phyloP scores from a whole-genome alignment of 2,888 invertebrate species.

The Bedellia somnulentella region DNA sequence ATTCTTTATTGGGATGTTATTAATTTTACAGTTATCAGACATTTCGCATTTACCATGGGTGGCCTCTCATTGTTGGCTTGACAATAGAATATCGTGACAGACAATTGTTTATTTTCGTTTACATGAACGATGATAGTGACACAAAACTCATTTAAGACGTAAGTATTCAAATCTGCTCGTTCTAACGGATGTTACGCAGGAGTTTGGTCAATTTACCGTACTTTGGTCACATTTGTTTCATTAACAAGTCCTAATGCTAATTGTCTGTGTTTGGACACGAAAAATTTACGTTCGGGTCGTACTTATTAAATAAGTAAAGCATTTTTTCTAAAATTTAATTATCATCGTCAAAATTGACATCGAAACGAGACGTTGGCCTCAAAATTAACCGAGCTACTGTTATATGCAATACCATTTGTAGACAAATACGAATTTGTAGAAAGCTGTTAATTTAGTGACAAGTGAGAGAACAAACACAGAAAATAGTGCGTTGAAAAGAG shows the following conservation, averaged over 20 bases:
- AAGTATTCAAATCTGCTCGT: too few relatives aligned
- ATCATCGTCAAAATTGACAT: conserved; percentile 46
- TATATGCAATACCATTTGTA: conserved; percentile 41
- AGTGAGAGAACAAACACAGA: conserved; percentile 12
- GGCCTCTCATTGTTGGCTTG: conserved; percentile 20
- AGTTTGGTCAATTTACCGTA: too few relatives aligned
- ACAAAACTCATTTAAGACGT: too few relatives aligned
- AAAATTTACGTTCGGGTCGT: conserved; percentile 41
- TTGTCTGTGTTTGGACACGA: conserved; percentile 33
- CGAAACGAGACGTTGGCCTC: conserved; percentile 23
- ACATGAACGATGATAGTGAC: too few relatives aligned
- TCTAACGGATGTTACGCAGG: too few relatives aligned
- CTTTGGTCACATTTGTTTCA: conserved; percentile 35
- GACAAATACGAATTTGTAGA: conserved; percentile 29
- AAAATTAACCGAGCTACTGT: conserved; percentile 23
- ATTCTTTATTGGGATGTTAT: conserved; percentile 48
- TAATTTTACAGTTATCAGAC: conserved; percentile 47
- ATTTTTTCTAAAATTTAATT: conserved; percentile 53
- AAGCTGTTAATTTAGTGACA: conserved; percentile 28
- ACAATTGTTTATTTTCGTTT: conserved; percentile 31
- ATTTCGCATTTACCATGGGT: conserved; percentile 37
- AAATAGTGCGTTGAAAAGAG: too few relatives aligned
- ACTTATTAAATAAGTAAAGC: conserved; percentile 39
- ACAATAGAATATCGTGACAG: conserved; percentile 29
- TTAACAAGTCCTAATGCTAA: conserved; percentile 51